Evolutionary conservation across 1,140 invertebrate species (phyloP).

Genomic region (Pentalonia nigronervosa): DNA sequence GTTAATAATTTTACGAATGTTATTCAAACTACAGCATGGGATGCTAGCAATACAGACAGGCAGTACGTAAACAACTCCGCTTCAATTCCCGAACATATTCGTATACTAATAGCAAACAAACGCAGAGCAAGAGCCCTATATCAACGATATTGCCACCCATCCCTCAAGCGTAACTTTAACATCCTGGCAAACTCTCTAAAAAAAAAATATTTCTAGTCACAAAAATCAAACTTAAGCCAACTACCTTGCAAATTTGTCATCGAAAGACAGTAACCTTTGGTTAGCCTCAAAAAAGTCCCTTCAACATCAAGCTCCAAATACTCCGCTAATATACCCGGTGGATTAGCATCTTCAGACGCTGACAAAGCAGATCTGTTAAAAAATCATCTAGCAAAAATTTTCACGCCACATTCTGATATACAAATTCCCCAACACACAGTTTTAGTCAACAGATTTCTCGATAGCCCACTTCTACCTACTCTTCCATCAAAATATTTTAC

Average conservation of each 20-base stretch:
- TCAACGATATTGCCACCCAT: background rate
- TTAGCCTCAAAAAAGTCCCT: slow-evolving; percentile 59
- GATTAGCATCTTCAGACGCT: no score
- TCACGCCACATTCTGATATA: no score
- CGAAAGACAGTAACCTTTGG: slow-evolving; percentile 59
- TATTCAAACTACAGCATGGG: background rate
- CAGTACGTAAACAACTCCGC: background rate
- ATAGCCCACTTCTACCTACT: no score
- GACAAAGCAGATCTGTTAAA: no score
- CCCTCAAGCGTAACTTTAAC: background rate
- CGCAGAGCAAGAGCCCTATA: slow-evolving; percentile 30
- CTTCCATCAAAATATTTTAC: no score
- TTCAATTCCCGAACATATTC: background rate
- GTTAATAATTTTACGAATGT: background rate
- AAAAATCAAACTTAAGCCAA: no score
- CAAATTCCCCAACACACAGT: no score
- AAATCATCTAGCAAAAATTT: no score
- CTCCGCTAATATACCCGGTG: no score
- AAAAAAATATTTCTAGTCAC: background rate
- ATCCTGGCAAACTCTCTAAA: slow-evolving; percentile 6
- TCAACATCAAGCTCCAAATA: slow-evolving; percentile 30
- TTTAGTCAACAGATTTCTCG: no score
- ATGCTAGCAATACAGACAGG: background rate
- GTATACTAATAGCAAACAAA: background rate
- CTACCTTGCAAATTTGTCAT: no score